Evolutionary conservation across 2,888 invertebrate genomes (phyloP).

Genomic region (Oscheius myriophilus): DNA sequence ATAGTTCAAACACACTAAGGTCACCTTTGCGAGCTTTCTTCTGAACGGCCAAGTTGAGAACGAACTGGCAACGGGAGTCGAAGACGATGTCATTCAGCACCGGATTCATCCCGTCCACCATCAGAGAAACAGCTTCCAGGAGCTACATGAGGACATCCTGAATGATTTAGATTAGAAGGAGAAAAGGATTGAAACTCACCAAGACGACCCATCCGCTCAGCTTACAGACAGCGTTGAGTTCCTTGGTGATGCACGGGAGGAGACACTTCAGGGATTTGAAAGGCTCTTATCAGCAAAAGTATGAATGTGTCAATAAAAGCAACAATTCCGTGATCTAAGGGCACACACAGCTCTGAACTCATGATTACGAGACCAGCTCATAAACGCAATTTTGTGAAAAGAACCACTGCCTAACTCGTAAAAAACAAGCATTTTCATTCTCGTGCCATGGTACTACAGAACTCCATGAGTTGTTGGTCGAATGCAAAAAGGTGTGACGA

Average conservation of each 20-base stretch:
- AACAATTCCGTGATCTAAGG: slow-evolving; percentile 32
- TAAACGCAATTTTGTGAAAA: no score
- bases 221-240: slow-evolving; percentile 42
- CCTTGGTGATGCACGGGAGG: slow-evolving; percentile 41
- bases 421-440: no score
- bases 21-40: slow-evolving; percentile 19
- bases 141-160: slow-evolving; percentile 44
- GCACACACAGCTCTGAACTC: no score
- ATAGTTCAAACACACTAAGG: no score
- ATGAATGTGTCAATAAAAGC: no score
- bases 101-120: slow-evolving; percentile 34
- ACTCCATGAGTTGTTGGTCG: no score
- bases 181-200: slow-evolving; percentile 2
- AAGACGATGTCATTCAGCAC: background rate
- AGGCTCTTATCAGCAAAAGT: background rate
- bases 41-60: slow-evolving; percentile 33
- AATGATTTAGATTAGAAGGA: background rate
- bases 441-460: no score
- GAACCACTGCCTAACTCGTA: no score
- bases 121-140: slow-evolving; percentile 38
- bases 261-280: slow-evolving; percentile 43
- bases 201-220: slow-evolving; percentile 47
- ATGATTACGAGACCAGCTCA: no score
- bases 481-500: no score
- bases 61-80: slow-evolving; percentile 23